Base-by-base conservation (phyloP, 1,140 invertebrate genomes). In the Sipha flava region DNA sequence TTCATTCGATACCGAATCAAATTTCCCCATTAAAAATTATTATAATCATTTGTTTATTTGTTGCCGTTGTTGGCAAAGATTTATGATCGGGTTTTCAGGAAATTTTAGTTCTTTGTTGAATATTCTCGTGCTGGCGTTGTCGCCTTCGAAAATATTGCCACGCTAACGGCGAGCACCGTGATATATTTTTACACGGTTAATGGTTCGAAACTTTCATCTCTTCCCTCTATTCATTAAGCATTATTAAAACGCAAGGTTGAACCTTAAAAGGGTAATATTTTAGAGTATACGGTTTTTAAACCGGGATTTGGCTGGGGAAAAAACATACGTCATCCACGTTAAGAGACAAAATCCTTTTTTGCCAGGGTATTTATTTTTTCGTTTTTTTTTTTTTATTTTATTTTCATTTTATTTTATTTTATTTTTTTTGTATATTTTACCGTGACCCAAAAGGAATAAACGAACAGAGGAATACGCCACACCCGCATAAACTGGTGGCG, bases 31-130 rank as follows among this genome's bases (percentile, higher is more conserved):
- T 77, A 77, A 59, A 77, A 77, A 77, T 77, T 77, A 57, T 59
- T 57, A 77, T 77, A 57, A 77, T 54, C 57, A 77, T 52, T 77
- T 77, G 34, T 54, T 57, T 59, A 54, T 77, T 77, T 26, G 73
- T 40, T n/a, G 73, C 26, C 14, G 52, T 75, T 75, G 6, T 16
- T 23, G 37, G 21, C 37, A n/a, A 59, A 49, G 73, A 77, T 77
- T 77, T 77, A 77, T 18, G 52, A 54, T 77, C 47, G 52, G 73
- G 21, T n/a, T 29, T 59, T 43, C 16, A 16, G 40, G 49, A 43
- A 43, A 57, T 57, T 77, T 40, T 57, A 57, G 59, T 77, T 77
- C 37, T 59, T 7, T 29, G 52, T 70, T 29, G 26, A 31, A 43
- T 66, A 66, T 23, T 40, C 10, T 23, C 12, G 54, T 26, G 31